Evolutionary conservation across 2,797 vertebrate genomes (phyloP).

Genomic region (Harpagifer antarcticus): DNA sequence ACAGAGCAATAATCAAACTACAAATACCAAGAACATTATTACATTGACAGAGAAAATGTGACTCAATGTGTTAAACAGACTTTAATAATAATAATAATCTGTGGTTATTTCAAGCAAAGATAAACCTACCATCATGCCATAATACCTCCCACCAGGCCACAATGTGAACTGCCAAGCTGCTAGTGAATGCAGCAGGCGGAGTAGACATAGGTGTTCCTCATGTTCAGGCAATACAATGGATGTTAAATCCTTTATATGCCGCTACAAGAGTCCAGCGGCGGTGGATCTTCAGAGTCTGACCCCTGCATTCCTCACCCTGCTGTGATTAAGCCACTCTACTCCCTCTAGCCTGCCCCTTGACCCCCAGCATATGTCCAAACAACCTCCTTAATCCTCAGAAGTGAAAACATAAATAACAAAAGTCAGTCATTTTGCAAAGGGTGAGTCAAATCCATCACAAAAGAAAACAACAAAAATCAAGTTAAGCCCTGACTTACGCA

Average conservation of each 20-base stretch:
- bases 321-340: conserved; percentile 63
- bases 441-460: conserved; percentile 32
- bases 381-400: conserved; percentile 69
- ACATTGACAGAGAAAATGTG: conserved; percentile 23
- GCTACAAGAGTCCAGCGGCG: conserved; percentile 41
- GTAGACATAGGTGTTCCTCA: conserved; percentile 32
- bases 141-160: conserved; percentile 10
- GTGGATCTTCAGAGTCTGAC: conserved; percentile 60
- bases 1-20: conserved; percentile 31
- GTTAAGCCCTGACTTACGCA: conserved; percentile 10
- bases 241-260: conserved; percentile 17
- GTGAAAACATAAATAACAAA: conserved; percentile 41
- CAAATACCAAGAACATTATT: conserved; percentile 15
- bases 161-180: conserved; percentile 24
- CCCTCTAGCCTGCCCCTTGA: conserved; percentile 68
- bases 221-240: conserved; percentile 44
- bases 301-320: conserved; percentile 78
- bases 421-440: conserved; percentile 48
- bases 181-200: not conserved
- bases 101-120: conserved; percentile 5
- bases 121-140: not conserved
- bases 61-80: conserved; percentile 29
- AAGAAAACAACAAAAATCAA: conserved; percentile 4
- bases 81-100: not conserved
- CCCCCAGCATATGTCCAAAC: conserved; percentile 79